Percentiles rank a stretch among this genome's conserved stretches.
phyloP scores from a whole-genome alignment of 2,888 invertebrate species.

The Brachypalpus laphriformis region DNA sequence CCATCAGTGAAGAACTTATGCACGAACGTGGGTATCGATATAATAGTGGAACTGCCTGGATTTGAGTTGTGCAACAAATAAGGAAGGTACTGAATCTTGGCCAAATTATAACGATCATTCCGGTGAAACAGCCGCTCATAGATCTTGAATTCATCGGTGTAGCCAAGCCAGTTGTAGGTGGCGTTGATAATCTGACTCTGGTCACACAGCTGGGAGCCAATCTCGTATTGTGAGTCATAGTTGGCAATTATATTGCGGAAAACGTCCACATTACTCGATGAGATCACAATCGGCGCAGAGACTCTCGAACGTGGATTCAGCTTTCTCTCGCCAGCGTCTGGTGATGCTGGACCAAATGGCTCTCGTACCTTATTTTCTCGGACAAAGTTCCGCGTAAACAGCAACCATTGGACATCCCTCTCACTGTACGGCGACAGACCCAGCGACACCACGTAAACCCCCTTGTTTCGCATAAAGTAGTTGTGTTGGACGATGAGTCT shows the following conservation, averaged over 20 bases:
- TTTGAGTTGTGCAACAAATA: conserved; percentile 95
- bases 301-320: conserved; percentile 95
- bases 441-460: conserved; percentile 93
- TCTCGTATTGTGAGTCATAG: conserved; percentile 94
- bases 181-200: conserved; percentile 97
- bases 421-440: conserved; percentile 94
- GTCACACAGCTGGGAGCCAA: conserved; percentile 97
- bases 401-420: conserved; percentile 89
- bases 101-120: conserved; percentile 96
- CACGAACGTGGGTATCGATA: conserved; percentile 89
- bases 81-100: conserved; percentile 95
- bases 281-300: conserved; percentile 95
- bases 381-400: conserved; percentile 94
- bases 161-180: conserved; percentile 96
- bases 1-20: conserved; percentile 90
- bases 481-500: conserved; percentile 92
- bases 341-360: conserved; percentile 88
- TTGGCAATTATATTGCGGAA: conserved; percentile 96
- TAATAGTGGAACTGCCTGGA: conserved; percentile 92
- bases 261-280: conserved; percentile 94
- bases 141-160: conserved; percentile 88
- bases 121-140: conserved; percentile 91
- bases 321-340: conserved; percentile 84
- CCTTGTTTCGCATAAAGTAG: conserved; percentile 94
- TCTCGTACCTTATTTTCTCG: conserved; percentile 93